Evolutionary conservation across 2,113 vertebrate genomes (phyloP).

Genomic region (Polyodon spathula): DNA sequence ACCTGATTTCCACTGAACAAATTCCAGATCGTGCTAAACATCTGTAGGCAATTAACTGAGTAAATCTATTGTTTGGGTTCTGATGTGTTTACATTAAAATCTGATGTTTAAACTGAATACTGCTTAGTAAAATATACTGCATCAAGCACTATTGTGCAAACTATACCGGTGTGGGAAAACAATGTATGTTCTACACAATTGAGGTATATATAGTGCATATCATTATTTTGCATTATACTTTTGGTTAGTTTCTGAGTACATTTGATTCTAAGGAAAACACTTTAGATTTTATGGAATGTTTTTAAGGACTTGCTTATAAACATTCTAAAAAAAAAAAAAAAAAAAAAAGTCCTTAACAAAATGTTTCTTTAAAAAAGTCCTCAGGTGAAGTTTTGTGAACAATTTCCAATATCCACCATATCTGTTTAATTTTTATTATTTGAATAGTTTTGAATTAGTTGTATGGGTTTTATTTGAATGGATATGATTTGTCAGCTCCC

Average conservation of each 20-base stretch:
- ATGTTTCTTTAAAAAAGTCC: no score
- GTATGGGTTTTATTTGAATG: no score
- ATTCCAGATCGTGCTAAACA: conserved; percentile 55
- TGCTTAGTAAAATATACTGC: conserved; percentile 64
- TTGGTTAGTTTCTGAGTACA: no score
- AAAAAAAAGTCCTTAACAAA: not conserved
- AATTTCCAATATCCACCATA: no score
- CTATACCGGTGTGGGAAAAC: no score
- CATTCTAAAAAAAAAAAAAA: not conserved
- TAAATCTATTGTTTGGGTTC: conserved; percentile 46
- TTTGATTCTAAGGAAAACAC: not conserved
- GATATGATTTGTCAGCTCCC: no score
- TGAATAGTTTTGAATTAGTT: not conserved
- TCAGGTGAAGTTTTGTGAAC: no score
- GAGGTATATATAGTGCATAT: no score
- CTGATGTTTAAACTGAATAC: conserved; percentile 35
- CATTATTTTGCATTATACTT: no score
- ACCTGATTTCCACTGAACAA: conserved; percentile 56
- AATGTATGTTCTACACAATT: no score
- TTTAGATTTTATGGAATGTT: not conserved
- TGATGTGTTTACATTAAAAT: conserved; percentile 52
- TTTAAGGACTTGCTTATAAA: not conserved
- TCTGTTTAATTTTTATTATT: not conserved
- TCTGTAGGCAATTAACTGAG: conserved; percentile 57
- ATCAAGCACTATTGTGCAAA: conserved; percentile 50